A percentile compares a stretch with the other conserved stretches of the same genome.
phyloP scores from a whole-genome alignment of 2,113 vertebrate genomes.

The Coptodon bakossiorum region DNA sequence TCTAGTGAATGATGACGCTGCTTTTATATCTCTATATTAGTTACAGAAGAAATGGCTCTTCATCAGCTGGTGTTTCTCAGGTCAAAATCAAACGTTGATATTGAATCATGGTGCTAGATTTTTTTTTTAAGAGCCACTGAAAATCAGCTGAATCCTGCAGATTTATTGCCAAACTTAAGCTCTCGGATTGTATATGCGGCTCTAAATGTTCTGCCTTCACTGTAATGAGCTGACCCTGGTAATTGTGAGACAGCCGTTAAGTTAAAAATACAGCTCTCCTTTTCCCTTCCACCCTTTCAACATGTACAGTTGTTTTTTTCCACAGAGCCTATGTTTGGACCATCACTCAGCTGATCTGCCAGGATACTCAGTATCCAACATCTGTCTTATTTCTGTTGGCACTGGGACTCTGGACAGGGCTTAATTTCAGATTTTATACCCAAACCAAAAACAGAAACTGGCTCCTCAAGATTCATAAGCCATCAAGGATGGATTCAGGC shows the following conservation, averaged over 20 bases:
- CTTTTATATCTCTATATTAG: background rate
- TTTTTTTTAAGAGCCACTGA: background rate
- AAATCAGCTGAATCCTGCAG: background rate
- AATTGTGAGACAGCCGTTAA: slow-evolving; percentile 15
- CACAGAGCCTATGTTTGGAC: slow-evolving; percentile 5
- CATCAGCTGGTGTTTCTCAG: background rate
- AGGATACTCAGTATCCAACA: slow-evolving; percentile 41
- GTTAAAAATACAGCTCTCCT: background rate
- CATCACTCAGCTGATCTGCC: slow-evolving; percentile 25
- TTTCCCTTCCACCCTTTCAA: background rate
- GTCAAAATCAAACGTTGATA: background rate
- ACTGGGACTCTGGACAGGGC: slow-evolving; percentile 1
- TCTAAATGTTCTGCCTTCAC: background rate
- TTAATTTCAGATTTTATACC: slow-evolving; percentile 45
- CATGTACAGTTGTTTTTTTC: slow-evolving; percentile 2
- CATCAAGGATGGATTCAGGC: slow-evolving; percentile 16
- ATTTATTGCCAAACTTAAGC: background rate
- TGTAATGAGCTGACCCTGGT: slow-evolving; percentile 8
- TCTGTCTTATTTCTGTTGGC: slow-evolving; percentile 59
- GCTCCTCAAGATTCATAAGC: slow-evolving; percentile 52
- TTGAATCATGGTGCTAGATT: background rate
- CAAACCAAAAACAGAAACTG: slow-evolving; percentile 25
- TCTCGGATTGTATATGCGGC: background rate
- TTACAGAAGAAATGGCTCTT: background rate
- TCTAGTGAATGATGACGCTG: background rate